Evolutionary conservation across 2,888 invertebrate genomes (phyloP), one percentile per base, ranked within the genome.

Genomic region (Lepetodrilus schrolli): DNA sequence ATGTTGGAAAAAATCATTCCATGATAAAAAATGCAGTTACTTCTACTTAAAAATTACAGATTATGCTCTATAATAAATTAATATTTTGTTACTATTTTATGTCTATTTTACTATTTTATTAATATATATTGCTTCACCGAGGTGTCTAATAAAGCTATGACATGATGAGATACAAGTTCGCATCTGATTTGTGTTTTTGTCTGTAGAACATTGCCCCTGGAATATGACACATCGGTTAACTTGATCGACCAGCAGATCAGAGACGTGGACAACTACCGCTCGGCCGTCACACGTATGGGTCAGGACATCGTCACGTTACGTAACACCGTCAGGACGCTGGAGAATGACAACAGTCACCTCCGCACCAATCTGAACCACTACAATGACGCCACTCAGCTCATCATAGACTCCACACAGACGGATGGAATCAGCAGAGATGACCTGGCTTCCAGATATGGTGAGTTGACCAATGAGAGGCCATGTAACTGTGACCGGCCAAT

Each of bases 251-350:
- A 87, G 70, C 88, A 89, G 80, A 81, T 83, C 78, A 78, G 82
- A 66, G 90, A 90, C 75, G 74, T 89, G 66, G 86, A 86, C 65
- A 85, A 85, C 74, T 90, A 90, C 77, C 77, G 89, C 34, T 73
- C 78, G 1, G 89, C 89, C 4, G 86, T 89, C 0, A 86, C 85
- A 58, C 85, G 84, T 70, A 90, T 90, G 90, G 90, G 89, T 4
- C 80, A 83, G 36, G 90, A 90, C 74, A 88, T 90, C 65, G 51
- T 90, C 1, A 77, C 84, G 0, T 80, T 90, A 17, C 78, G 86
- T 8, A 74, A 81, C 49, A 82, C 82, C 73, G 78, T 89, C 4
- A 81, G 82, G 2, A 84, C 86, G 3, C 80, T 88, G 4, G 87
- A 88, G 73, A 78, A 76, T 21, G 73, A 81, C 23, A 90, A 90